Evolutionary conservation across 2,113 vertebrate species (phyloP), one percentile per base, ranked within the genome.

Genomic region (Panthera leo): DNA sequence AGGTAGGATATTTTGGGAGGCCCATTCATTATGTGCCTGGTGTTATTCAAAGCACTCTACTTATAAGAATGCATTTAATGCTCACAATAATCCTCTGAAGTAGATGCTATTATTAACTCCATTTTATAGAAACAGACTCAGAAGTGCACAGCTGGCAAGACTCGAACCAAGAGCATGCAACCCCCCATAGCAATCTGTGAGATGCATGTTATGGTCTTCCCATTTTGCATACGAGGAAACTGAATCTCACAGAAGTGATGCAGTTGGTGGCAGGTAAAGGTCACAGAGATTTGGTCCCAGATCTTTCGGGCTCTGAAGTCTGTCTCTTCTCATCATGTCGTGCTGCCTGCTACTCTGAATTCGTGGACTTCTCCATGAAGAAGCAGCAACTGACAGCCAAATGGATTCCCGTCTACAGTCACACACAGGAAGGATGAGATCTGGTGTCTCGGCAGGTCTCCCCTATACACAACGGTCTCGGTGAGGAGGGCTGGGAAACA

Each of bases 401-500:
- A 93, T n/a, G 83, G 86, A 27, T 78, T 94, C 80, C 96, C 94
- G 58, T 98, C 96, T 90, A 88, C 80, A 89, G 90, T 31, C 68
- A 27, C 75, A 75, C 68, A 42, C 7, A 2, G 71, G 63, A 92
- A 36, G 15, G 89, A 90, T 85, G 92, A 97, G 55, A 73, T 95
- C 94, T 71, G 87, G 89, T 94, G 90, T 90, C 93, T 75, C 71
- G 19, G 92, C 70, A 85, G 55, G 18, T 61, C 89, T 88, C 80
- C 79, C n/a, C 76, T 16, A 80, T 89, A 83, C 90, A 55, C 95
- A 92, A 88, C 7, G 39, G 75, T 73, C 94, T 98, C 89, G 25
- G 95, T 8, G 12, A 92, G 79, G 61, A 97, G 84, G 18, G 80
- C 82, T 91, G 92, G 97, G 96, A 98, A 97, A 80, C 68, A 96